Conservation (phyloP, 2,113 vertebrate species). For the Polyodon spathula region DNA sequence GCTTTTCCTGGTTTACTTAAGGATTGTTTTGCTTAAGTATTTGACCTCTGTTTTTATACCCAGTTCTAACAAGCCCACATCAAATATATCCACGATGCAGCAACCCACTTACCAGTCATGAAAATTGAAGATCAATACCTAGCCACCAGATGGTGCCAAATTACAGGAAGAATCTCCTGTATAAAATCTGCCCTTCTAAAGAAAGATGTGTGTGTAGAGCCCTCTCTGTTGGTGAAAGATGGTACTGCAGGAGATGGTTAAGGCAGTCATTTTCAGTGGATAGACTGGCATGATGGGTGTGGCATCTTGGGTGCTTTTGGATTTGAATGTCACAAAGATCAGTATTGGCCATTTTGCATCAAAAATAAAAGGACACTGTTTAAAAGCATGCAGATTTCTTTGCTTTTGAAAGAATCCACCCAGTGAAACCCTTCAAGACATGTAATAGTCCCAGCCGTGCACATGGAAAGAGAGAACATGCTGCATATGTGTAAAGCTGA, state of each 20-base stretch:
- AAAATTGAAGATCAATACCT: conserved; percentile 42
- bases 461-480: too few species aligned
- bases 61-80: background rate
- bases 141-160: conserved; percentile 19
- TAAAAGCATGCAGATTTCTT: too few species aligned
- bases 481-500: too few species aligned
- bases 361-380: too few species aligned
- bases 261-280: background rate
- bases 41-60: background rate
- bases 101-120: conserved; percentile 8
- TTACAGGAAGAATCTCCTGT: too few species aligned
- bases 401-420: too few species aligned
- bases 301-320: too few species aligned
- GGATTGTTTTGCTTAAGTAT: background rate
- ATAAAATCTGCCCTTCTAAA: conserved; percentile 28
- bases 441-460: too few species aligned
- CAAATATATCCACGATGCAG: background rate
- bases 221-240: conserved; percentile 61
- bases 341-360: too few species aligned
- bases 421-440: too few species aligned
- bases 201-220: conserved; percentile 49
- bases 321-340: too few species aligned
- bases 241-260: conserved; percentile 20
- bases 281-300: too few species aligned
- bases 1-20: background rate